Conservation (phyloP, 1,140 invertebrate genomes). For the Spodoptera litura region DNA sequence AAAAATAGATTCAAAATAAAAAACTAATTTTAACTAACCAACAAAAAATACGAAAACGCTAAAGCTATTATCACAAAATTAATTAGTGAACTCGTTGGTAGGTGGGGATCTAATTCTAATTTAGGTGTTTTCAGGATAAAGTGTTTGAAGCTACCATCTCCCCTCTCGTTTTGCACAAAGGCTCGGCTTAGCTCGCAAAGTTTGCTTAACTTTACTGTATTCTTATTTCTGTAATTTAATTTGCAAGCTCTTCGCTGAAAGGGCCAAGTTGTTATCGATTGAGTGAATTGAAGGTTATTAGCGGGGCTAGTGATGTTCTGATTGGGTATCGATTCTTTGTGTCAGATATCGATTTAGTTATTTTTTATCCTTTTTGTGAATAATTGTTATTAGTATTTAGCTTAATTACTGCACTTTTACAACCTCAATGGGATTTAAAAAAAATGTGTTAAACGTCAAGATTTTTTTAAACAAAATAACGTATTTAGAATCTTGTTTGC, state of each 20-base stretch:
- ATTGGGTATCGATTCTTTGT: neutral
- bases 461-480: too few species aligned
- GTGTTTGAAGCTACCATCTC: conserved; percentile 47
- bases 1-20: neutral
- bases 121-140: conserved; percentile 57
- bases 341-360: neutral
- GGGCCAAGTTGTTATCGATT: conserved; percentile 29
- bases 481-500: too few species aligned
- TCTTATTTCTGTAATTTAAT: conserved; percentile 54
- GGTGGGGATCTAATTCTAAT: conserved; percentile 64
- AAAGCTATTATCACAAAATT: conserved; percentile 62
- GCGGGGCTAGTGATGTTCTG: neutral
- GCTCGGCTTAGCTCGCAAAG: conserved; percentile 32
- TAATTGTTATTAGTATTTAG: too few species aligned
- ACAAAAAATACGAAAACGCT: conserved; percentile 48
- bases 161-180: conserved; percentile 45
- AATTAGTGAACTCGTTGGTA: conserved; percentile 64
- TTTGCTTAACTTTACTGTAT: conserved; percentile 49
- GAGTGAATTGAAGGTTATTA: conserved; percentile 13
- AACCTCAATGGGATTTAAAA: too few species aligned
- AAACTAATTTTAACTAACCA: conserved; percentile 48
- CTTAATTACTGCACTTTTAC: too few species aligned
- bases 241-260: conserved; percentile 37
- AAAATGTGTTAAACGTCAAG: too few species aligned
- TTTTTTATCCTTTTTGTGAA: neutral